Evolutionary conservation across 2,797 vertebrate genomes (phyloP), one percentile per base, ranked within the genome.

Genomic region (Xerus rutilus): DNA sequence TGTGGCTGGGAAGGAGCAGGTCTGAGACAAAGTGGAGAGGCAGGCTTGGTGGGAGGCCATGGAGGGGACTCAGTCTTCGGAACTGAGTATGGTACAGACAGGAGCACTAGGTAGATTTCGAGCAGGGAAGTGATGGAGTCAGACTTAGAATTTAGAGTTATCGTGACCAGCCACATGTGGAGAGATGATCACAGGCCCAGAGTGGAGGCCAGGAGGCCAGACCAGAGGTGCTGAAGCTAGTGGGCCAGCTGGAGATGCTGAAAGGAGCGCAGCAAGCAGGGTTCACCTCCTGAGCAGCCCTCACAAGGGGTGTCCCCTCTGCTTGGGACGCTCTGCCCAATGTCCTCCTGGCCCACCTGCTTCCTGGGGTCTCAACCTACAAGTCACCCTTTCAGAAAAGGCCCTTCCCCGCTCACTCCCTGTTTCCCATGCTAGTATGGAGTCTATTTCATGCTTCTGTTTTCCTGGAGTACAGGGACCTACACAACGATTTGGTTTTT

Each of bases 11-110:
- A 30, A 88, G 45, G 25, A 49, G 45, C 0, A 13, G 49, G 28
- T 13, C 13, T 0, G 32, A 2, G 13, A 18, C 0, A 1, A 15
- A 14, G 49, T 13, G 15, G 49, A 13, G 49, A 13, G 4, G 15
- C 13, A 14, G 49, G 49, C 49, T 52, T 39, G 43, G 0, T 11
- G 18, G 20, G 17, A 32, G 91, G 13, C 17, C 15, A 0, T 0
- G 4, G 20, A 1, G 17, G 57, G 35, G 39, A 74, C 62, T 47
- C 74, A 2, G 15, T 30, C 32, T 1, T n/a, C n/a, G 21, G 32
- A 10, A 47, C 52, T 15, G 81, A 88, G 57, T 10, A 9, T 28
- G 13, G 69, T 43, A 25, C 13, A 10, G 49, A 25, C 13, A 10
- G 49, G 49, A 17, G 49, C 49, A 15, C 49, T 39, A 15, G 49